Evolutionary conservation across 2,888 invertebrate genomes (phyloP), one percentile per base, ranked within the genome.

Genomic region (Lithophane socia): DNA sequence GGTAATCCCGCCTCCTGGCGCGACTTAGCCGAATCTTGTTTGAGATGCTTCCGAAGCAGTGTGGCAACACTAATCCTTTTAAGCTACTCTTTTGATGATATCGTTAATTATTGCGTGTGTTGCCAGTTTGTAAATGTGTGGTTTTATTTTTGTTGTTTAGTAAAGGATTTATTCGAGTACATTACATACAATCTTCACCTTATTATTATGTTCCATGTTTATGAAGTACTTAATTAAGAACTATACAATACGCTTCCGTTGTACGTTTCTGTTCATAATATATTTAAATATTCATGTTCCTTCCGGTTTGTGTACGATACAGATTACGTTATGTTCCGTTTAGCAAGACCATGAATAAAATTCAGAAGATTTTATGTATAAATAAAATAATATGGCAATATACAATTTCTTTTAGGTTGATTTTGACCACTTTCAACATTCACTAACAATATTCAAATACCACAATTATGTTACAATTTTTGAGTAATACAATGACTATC

Each of bases 1-100:
- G 74, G 89, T 94, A 94, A 94, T 93, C 94, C 92, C 87, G 90
- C 90, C 90, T 91, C 89, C 90, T 87, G 88, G 89, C 83, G 89
- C 87, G 90, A 93, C 92, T 94, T 92, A 91, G 90, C 88, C 86
- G 88, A 86, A 90, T 89, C 90, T 92, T 92, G 90, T 92, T 91
- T 88, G 90, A 90, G 87, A 90, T 88, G 92, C 92, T 92, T 92
- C 92, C 91, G 90, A 87, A 87, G 79, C 87, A 86, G 67, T 76
- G 69, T 73, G 70, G 88, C 85, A 84, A 89, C 80, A 80, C 84
- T 93, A 93, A 94, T 92, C 93, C 92, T 86, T 89, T 89, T 90
- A 91, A 93, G 92, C 92, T 89, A 88, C 91, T 91, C 92, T 93
- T 94, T 92, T 90, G 90, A 90, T 89, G 89, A 87, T 87, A 89